Evolutionary conservation across 2,113 vertebrate species (phyloP).

Genomic region (Oxygymnocypris stewartii): DNA sequence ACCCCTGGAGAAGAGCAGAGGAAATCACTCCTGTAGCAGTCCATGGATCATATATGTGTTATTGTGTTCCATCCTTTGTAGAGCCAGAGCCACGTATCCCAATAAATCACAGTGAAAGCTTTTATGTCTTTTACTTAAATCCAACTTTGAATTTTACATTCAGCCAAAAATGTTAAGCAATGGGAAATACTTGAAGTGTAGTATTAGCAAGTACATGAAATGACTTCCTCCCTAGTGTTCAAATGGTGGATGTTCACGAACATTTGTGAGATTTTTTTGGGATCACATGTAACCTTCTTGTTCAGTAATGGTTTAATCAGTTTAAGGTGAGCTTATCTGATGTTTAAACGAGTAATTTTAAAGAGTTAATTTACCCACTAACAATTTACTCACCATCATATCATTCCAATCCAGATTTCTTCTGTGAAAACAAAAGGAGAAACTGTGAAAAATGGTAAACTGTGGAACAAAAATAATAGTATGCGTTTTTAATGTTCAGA

Average conservation of each 20-base stretch:
- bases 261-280: conserved; percentile 54
- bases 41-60: conserved; percentile 49
- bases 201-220: conserved; percentile 31
- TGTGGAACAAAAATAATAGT: no score
- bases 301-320: conserved; percentile 11
- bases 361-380: no score
- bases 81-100: conserved; percentile 46
- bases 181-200: conserved; percentile 52
- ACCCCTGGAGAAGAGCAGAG: conserved; percentile 27
- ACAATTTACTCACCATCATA: no score
- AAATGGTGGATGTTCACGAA: conserved; percentile 55
- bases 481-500: no score
- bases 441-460: no score
- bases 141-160: conserved; percentile 36
- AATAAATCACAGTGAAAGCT: conserved; percentile 50
- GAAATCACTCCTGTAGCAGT: conserved; percentile 46
- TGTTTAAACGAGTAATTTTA: background rate
- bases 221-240: conserved; percentile 51
- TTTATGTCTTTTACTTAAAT: conserved; percentile 49
- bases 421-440: no score
- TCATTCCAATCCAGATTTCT: no score
- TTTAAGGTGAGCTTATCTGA: conserved; percentile 17
- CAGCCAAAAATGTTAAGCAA: conserved; percentile 40
- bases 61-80: conserved; percentile 37
- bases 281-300: conserved; percentile 29